Evolutionary conservation across 2,113 vertebrate species (phyloP).

Genomic region (Peromyscus leucopus): DNA sequence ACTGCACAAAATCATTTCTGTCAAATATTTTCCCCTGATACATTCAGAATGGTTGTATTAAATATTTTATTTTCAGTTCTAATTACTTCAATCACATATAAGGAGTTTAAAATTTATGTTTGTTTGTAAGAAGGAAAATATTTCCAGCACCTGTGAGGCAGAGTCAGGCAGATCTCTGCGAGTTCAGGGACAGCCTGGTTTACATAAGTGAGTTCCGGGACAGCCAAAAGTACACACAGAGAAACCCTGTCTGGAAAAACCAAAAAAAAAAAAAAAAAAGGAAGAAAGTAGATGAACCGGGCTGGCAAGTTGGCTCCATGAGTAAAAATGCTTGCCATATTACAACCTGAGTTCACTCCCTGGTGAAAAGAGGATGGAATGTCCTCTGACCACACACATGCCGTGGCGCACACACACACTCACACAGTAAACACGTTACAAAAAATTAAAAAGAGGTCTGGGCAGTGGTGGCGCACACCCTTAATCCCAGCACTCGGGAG

Average conservation of each 20-base stretch:
- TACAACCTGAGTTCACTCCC: not conserved
- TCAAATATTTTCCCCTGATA: not conserved
- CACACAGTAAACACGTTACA: not conserved
- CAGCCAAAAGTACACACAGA: too few relatives aligned
- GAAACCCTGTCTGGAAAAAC: too few relatives aligned
- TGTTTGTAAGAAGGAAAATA: conserved; percentile 1
- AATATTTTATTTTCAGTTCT: not conserved
- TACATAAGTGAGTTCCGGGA: too few relatives aligned
- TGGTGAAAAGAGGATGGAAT: not conserved
- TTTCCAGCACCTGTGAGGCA: not conserved
- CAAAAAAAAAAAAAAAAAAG: not conserved
- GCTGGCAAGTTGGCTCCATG: not conserved
- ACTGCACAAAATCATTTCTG: not conserved
- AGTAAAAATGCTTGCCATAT: not conserved
- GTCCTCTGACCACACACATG: not conserved
- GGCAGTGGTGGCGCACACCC: too few relatives aligned
- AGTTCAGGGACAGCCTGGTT: not conserved
- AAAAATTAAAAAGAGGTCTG: not conserved
- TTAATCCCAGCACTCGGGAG: too few relatives aligned
- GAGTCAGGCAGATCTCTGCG: not conserved
- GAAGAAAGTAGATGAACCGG: not conserved
- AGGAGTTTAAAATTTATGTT: conserved; percentile 24
- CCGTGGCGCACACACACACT: too few relatives aligned
- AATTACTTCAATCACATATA: not conserved
- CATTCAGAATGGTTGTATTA: conserved; percentile 20